Evolutionary conservation across 2,888 invertebrate genomes (phyloP), one percentile per base, ranked within the genome.

Genomic region (Slavum lentiscoides): DNA sequence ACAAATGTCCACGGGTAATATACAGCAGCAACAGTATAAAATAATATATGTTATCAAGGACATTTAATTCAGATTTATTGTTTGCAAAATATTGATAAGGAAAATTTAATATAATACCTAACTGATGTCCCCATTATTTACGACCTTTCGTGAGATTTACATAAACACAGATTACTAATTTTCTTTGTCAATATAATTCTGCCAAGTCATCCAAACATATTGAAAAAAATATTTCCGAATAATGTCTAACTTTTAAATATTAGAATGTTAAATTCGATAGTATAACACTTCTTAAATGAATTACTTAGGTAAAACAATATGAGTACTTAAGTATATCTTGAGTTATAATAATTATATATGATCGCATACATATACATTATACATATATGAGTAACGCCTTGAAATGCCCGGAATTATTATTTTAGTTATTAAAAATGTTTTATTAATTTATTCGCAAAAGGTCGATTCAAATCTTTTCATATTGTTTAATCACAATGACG

Each of bases 61-160:
- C 39, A 43, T 64, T 72, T 21, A 43, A 58, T 43, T 59, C 3
- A 13, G 11, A 80, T 53, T 49, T 70, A 77, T 69, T 62, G 19
- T 77, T 77, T 37, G 11, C n/a, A 49, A 70, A 77, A 77, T 37
- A 70, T 62, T 74, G 74, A 64, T 62, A 74, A 37, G 53, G 62
- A 2, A 49, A 74, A 59, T 62, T 53, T 66, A 62, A 49, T 13
- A 49, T 15, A 49, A 49, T 49, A 49, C 49, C 13, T 1, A 49
- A 15, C 11, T 49, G 11, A 49, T 49, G 49, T 49, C 49, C 49
- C 49, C 49, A 49, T 49, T 49, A 49, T 13, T 49, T 49, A 13
- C 11, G 49, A 49, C 49, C 49, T 49, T 49, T 49, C 13, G 49
- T 13, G 13, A 49, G 49, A 49, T 49, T 49, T 49, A 3, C 49